Conservation (phyloP, 2,113 vertebrate species). For the Mionectes macconnelli region DNA sequence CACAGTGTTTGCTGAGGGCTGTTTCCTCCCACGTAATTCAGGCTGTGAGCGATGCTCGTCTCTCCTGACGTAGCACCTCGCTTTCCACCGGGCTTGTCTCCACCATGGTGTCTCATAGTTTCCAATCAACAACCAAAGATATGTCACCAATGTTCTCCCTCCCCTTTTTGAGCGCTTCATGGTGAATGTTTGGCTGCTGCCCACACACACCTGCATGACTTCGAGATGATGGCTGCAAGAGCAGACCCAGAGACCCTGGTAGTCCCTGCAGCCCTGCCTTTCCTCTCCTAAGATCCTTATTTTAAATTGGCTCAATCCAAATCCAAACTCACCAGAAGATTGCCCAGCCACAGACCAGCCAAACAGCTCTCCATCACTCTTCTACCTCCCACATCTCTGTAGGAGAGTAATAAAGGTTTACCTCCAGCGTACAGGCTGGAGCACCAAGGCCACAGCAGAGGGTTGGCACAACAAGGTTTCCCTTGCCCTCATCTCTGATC, state of each 20-base stretch:
- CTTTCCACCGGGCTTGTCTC: neutral
- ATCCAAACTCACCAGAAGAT: neutral
- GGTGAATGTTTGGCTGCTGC: neutral
- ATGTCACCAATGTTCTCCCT: neutral
- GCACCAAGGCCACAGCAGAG: neutral
- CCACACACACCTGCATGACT: neutral
- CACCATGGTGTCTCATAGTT: neutral
- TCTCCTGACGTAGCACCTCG: neutral
- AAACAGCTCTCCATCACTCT: neutral
- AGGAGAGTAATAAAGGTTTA: neutral
- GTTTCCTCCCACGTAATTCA: neutral
- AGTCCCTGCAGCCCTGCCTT: neutral
- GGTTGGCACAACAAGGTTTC: neutral
- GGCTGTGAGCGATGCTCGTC: fast-evolving
- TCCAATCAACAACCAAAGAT: neutral
- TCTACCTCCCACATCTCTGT: neutral
- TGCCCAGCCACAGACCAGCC: neutral
- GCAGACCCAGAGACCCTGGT: neutral
- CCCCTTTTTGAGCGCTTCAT: neutral
- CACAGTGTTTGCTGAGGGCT: neutral
- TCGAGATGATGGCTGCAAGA: neutral
- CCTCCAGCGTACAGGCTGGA: neutral
- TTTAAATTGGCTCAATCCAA: neutral
- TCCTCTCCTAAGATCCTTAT: neutral
- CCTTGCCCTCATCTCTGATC: neutral